Percentiles rank a stretch among this genome's conserved stretches.
Evolutionary conservation across 2,113 vertebrate species (phyloP).

Genomic region (Agelaius tricolor): DNA sequence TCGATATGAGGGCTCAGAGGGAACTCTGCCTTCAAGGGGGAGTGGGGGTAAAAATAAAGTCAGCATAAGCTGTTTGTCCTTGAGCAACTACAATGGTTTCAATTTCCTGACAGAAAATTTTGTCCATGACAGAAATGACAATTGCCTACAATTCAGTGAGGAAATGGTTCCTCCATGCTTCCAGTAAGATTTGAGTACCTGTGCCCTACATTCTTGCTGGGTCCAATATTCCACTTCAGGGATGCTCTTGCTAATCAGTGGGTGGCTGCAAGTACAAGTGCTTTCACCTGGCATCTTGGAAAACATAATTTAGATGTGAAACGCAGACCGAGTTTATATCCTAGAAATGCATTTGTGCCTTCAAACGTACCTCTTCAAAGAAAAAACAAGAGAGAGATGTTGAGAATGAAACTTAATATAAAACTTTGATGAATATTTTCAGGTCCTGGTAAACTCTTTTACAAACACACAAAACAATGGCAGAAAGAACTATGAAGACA

Average conservation of each 20-base stretch:
- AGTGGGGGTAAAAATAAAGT: background rate
- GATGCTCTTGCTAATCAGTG: background rate
- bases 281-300: background rate
- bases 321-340: rapidly evolving
- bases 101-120: background rate
- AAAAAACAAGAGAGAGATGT: too few relatives aligned
- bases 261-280: background rate
- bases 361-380: background rate
- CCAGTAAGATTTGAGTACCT: background rate
- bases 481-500: background rate
- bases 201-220: background rate
- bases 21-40: background rate
- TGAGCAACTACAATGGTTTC: background rate
- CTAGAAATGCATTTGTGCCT: background rate
- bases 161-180: background rate
- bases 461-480: background rate
- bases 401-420: background rate
- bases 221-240: background rate
- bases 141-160: background rate
- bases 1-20: background rate
- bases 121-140: background rate
- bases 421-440: background rate
- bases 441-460: background rate
- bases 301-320: background rate
- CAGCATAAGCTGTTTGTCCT: conserved; percentile 20